Evolutionary conservation across 2,888 invertebrate genomes (phyloP).

Genomic region (Silvanus unidentatus): DNA sequence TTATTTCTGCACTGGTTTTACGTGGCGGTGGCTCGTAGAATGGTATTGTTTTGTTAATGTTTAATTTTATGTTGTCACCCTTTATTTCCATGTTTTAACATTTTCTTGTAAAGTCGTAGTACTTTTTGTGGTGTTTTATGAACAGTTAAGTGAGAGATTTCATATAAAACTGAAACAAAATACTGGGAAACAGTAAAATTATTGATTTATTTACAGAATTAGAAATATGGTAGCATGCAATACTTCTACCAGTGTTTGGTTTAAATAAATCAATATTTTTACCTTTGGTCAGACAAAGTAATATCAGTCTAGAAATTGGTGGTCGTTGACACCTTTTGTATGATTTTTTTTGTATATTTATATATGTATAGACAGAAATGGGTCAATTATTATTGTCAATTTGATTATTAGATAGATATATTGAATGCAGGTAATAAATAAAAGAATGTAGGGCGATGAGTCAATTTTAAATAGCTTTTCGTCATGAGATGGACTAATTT

Average conservation of each 20-base stretch:
- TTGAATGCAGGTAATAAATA: no score
- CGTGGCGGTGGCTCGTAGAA: conserved; percentile 58
- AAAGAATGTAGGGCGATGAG: no score
- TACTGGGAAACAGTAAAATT: conserved; percentile 25
- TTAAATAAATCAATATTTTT: conserved; percentile 5
- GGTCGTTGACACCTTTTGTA: no score
- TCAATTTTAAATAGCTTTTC: no score
- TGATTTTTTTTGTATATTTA: no score
- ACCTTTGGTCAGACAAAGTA: no score
- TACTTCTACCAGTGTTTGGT: conserved; percentile 9
- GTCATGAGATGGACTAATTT: no score
- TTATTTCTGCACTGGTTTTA: conserved; percentile 75
- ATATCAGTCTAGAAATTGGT: no score
- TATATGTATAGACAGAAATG: no score
- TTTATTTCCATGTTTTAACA: conserved; percentile 26
- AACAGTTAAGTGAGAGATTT: neutral
- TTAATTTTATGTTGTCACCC: conserved; percentile 34
- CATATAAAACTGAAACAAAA: neutral
- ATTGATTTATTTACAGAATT: conserved; percentile 38
- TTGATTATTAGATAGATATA: no score
- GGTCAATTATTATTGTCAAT: no score
- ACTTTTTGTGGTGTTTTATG: neutral
- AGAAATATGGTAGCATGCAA: conserved; percentile 30
- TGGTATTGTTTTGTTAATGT: no score
- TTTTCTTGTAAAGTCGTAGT: conserved; percentile 6